Percentiles rank a stretch among this genome's conserved stretches.
Evolutionary conservation across 2,888 invertebrate genomes (phyloP).

Genomic region (Orchesella flavescens): DNA sequence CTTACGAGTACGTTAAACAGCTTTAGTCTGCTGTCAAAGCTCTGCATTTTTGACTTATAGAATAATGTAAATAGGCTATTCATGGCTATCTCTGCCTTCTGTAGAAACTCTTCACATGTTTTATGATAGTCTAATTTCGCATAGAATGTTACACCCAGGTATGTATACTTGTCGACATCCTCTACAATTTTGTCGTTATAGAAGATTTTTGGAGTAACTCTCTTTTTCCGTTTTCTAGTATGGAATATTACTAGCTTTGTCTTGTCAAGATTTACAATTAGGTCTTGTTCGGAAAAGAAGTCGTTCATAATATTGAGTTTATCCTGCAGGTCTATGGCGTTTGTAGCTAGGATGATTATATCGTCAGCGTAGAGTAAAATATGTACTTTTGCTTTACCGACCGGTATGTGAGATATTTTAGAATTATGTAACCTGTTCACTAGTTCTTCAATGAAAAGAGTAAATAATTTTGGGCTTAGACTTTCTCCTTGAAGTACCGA

Average conservation of each 20-base stretch:
- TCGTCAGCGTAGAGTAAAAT: background rate
- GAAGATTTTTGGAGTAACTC: no score
- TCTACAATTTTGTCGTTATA: no score
- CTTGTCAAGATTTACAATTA: background rate
- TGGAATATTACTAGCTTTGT: background rate
- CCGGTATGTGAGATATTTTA: background rate
- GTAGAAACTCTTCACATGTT: background rate
- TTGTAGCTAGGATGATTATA: background rate
- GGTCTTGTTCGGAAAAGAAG: background rate
- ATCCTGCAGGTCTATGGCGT: background rate
- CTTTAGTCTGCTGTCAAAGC: background rate
- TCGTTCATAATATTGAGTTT: background rate
- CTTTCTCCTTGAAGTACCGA: background rate
- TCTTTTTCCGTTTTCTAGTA: background rate
- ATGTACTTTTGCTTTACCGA: background rate
- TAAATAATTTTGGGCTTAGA: background rate
- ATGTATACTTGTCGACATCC: no score
- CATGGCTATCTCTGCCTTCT: background rate
- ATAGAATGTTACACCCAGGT: background rate
- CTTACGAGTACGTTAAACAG: slow-evolving; percentile 2
- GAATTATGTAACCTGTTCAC: background rate
- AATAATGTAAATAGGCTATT: background rate
- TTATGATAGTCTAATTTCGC: background rate
- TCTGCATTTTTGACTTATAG: background rate
- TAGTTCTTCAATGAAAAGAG: background rate